Base-by-base conservation (phyloP, 2,888 invertebrate genomes). In the Cremastobaeus sp. region DNA sequence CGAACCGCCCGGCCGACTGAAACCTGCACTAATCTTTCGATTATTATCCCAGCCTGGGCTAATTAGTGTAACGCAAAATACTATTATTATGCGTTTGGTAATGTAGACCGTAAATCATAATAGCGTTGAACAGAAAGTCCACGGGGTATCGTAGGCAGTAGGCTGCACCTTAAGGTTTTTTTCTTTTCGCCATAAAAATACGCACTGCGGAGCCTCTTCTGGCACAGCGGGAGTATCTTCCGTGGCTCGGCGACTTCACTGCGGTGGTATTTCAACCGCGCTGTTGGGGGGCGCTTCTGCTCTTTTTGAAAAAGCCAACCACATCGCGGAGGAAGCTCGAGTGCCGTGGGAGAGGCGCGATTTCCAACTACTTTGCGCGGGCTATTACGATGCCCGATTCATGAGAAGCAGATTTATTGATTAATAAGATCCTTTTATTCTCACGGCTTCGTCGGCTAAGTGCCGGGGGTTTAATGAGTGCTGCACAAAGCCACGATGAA, bases 261-360 rank as follows among this genome's bases (percentile, higher is more conserved):
- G 71, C 76, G 77, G 77, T 77, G 82, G 81, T 82, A 82, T 85
- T 85, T 80, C 79, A 80, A 78, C 76, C 77, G 81, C 84, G 74
- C 83, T 79, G 82, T 85, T 81, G 69, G 85, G 84, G 83, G 84
- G 79, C 72, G 76, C 76, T 77, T 43, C 76, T 76, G 74, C 76
- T 76, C 71, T 76, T 79, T 83, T 79, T 77, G 54, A 74, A 74
- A 74, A 70, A 65, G 76, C 65, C 74, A 48, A 18, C 48, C 37
- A 43, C 34, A n/a, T 50, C 54, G 69, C 73, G 71, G 66, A 75
- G 70, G 74, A 75, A 76, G 75, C 76, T 80, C 78, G 77, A 82
- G 81, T 80, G 78, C 76, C 82, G 82, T 82, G 82, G 78, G 82
- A 82, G 80, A 77, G 65, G 62, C 68, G 59, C 69, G 55, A 62